Base-by-base conservation (phyloP, 2,888 invertebrate genomes). In the Catocala nupta region DNA sequence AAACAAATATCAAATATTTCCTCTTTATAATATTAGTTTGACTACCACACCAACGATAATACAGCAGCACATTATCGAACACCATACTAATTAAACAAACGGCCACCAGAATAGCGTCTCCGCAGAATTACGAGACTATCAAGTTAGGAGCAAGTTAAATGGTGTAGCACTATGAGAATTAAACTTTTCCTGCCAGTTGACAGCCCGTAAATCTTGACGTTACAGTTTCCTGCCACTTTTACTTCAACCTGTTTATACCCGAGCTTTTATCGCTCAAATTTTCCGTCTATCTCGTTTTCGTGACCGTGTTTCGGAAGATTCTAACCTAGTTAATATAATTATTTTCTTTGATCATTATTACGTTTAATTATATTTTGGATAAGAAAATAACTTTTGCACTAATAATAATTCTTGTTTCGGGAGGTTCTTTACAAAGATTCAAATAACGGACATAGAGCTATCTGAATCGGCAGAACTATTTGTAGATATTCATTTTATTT, bases 131-230 rank as follows among this genome's bases (percentile, higher is more conserved):
- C 61, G 50, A 61, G 61, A 73, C 71, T 68, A 80, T 73, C 61
- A 66, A 73, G 73, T 77, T 73, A 69, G 61, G 65, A 62, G 56
- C 58, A 66, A 73, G 75, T 76, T 75, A 69, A 76, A 78, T 77
- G 70, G 70, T 61, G 67, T 61, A 73, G 70, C 70, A 73, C 71
- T 71, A 66, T 45, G 56, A 65, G 58, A 70, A 75, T 75, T 71
- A 78, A 78, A 74, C 66, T 71, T 67, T 68, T 59, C 77, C 55
- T 52, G 49, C 48, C 59, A 63, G 48, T 75, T 65, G 75, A 57
- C 77, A 68, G 64, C 64, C 68, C 65, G 60, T 69, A 75, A 75
- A 71, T 69, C 63, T 64, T 68, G 51, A 59, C 60, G 67, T 59
- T 63, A 66, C 39, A 25, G 56, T 12, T 49, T 49, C 33, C 45